Conservation (phyloP, 2,888 invertebrate species). For the Proisotoma minuta region DNA sequence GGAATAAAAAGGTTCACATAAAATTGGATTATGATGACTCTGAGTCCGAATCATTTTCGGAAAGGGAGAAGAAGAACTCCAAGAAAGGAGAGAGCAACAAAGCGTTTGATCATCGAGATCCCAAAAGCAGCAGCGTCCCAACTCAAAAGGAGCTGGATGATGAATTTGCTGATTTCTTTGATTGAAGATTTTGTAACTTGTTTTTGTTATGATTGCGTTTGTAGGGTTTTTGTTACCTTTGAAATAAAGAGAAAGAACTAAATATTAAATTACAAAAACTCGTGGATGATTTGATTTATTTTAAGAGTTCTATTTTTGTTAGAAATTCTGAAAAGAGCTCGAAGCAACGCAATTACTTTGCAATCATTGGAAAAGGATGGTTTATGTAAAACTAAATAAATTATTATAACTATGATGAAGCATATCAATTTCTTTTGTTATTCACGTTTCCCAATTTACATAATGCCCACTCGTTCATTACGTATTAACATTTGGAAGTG, state of each 20-base stretch:
- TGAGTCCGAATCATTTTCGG: conserved; percentile 26
- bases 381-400: too few species aligned
- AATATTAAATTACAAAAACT: neutral
- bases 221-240: neutral
- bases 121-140: neutral
- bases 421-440: too few species aligned
- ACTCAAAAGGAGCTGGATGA: conserved; percentile 23
- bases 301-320: neutral
- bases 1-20: conserved; percentile 16
- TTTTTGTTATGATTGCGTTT: neutral
- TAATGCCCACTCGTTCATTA: too few species aligned
- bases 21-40: conserved; percentile 39
- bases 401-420: too few species aligned
- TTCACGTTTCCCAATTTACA: too few species aligned
- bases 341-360: too few species aligned
- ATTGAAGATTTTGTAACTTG: neutral
- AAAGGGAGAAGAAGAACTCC: conserved; percentile 10
- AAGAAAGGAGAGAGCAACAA: conserved; percentile 3
- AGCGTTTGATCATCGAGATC: neutral
- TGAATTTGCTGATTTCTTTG: conserved; percentile 38
- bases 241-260: neutral
- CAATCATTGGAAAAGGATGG: too few species aligned
- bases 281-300: neutral
- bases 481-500: too few species aligned
- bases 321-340: too few species aligned